Percentiles rank a stretch among this genome's conserved stretches.
These are phyloP conservation scores for Tetraneura akinire DNA, from an alignment of 1,140 invertebrate genomes.

Conservation along the genomic window DNA sequence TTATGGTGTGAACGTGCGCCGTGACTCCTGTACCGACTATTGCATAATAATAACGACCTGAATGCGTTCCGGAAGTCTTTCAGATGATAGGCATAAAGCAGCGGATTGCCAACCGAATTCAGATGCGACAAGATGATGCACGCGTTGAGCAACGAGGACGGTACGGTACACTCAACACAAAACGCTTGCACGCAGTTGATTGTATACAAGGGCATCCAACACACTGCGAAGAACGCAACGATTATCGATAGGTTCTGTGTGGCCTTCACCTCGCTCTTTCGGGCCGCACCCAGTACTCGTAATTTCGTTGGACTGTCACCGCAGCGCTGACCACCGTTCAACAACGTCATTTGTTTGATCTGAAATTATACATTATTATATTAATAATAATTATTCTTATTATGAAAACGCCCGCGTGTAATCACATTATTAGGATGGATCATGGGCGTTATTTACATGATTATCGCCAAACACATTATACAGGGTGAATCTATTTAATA, in stretches of 20 bases:
- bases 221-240: conserved; percentile 87
- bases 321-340: conserved; percentile 61
- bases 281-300: conserved; percentile 74
- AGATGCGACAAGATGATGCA: conserved; percentile 86
- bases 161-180: conserved; percentile 68
- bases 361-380: conserved; percentile 54
- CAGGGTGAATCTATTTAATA: no score
- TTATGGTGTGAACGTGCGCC: neutral
- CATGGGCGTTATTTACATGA: no score
- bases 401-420: no score
- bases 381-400: no score
- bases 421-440: no score
- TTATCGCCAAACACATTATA: no score
- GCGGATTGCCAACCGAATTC: conserved; percentile 85
- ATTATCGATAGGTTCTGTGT: conserved; percentile 89
- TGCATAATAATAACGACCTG: conserved; percentile 53
- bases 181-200: conserved; percentile 87
- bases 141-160: conserved; percentile 71
- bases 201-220: conserved; percentile 90
- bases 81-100: conserved; percentile 87
- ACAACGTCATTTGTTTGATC: conserved; percentile 65
- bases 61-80: conserved; percentile 79
- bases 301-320: conserved; percentile 65
- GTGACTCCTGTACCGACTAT: neutral
- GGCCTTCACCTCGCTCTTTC: conserved; percentile 85